Conservation (phyloP, 2,113 vertebrate species). For the Psettodes erumei region DNA sequence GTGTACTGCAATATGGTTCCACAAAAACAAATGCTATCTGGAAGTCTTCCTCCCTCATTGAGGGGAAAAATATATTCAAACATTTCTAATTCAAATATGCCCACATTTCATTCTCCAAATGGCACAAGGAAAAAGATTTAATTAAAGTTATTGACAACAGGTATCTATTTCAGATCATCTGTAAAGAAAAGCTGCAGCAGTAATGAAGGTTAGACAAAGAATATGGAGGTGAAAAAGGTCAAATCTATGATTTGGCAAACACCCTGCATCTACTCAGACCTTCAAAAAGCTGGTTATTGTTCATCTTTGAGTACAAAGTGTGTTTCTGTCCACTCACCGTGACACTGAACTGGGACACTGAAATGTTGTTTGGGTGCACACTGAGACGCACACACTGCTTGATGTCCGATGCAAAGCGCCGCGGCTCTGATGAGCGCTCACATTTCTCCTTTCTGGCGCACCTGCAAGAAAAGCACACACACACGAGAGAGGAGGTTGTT, state of each 20-base stretch:
- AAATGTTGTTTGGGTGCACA: constrained; percentile 98
- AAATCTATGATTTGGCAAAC: neutral
- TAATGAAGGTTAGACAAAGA: neutral
- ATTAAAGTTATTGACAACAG: neutral
- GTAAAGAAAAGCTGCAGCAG: neutral
- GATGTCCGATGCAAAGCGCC: constrained; percentile 94
- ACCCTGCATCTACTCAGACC: neutral
- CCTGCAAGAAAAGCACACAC: constrained; percentile 75
- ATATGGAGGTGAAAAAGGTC: neutral
- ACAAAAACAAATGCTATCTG: constrained; percentile 37
- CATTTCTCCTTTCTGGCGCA: constrained; percentile 96
- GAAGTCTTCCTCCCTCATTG: neutral
- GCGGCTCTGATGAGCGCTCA: constrained; percentile 91
- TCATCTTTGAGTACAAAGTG: neutral
- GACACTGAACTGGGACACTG: constrained; percentile 96
- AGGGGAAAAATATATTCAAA: neutral
- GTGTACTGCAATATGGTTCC: constrained; percentile 24
- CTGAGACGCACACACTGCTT: constrained; percentile 96
- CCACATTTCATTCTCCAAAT: constrained; percentile 2
- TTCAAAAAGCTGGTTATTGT: neutral
- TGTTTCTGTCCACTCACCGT: constrained; percentile 85
- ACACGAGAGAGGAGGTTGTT: constrained; percentile 50
- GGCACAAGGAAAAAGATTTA: neutral
- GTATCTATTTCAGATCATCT: neutral
- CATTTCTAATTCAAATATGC: neutral